Conservation (phyloP, 2,113 vertebrate species). For the Martes martes region DNA sequence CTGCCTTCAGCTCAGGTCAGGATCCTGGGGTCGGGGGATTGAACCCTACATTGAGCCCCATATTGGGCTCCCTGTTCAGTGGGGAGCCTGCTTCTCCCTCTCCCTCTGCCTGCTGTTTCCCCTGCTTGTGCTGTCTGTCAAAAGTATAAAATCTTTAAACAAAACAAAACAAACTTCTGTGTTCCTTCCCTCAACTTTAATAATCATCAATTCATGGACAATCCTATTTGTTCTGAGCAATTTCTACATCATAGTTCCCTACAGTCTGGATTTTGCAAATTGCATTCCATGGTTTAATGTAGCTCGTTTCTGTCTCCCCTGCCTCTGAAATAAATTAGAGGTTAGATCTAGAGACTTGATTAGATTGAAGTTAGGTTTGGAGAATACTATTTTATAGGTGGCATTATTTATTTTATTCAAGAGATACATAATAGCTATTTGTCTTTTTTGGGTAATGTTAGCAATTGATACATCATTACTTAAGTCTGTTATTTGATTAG, state of each 20-base stretch:
- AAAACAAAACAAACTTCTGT: too few species aligned
- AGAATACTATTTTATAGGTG: not conserved
- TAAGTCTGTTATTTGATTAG: not conserved
- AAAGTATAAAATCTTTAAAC: too few species aligned
- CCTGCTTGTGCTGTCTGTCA: too few species aligned
- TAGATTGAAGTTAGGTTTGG: not conserved
- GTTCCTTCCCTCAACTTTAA: not conserved
- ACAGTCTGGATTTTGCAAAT: not conserved
- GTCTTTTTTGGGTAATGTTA: not conserved
- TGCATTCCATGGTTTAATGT: not conserved
- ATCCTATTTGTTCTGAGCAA: not conserved
- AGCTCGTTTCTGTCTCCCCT: not conserved
- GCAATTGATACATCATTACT: not conserved
- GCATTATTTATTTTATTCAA: not conserved
- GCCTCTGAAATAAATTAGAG: not conserved
- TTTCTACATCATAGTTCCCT: not conserved
- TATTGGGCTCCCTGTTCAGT: too few species aligned
- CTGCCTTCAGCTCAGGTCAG: too few species aligned
- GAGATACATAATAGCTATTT: not conserved
- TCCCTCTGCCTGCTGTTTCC: too few species aligned
- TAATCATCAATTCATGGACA: not conserved
- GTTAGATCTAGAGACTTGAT: not conserved
- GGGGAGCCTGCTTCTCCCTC: too few species aligned
- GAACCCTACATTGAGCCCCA: too few species aligned
- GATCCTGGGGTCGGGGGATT: too few species aligned